phyloP scores from a whole-genome alignment of 1,140 invertebrate species.

The Meloidogyne exigua region DNA sequence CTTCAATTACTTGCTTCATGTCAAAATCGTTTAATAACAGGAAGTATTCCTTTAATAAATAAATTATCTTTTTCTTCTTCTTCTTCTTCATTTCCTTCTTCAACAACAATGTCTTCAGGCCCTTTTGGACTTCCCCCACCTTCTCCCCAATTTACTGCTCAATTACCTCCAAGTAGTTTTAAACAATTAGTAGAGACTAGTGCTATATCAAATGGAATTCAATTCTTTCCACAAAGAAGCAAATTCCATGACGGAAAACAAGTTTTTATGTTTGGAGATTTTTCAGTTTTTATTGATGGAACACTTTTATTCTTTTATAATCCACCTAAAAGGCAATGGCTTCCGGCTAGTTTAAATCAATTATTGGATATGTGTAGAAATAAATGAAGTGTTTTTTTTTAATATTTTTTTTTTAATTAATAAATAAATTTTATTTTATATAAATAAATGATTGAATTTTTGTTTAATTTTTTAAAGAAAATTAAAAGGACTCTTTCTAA shows the following conservation, averaged over 20 bases:
- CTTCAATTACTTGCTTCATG: constrained; percentile 9
- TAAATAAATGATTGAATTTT: background rate
- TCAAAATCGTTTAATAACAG: constrained; percentile 16
- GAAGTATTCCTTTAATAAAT: no score
- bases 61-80: no score
- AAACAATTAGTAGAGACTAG: constrained; percentile 26
- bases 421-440: background rate
- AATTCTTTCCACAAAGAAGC: constrained; percentile 27
- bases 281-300: constrained; percentile 29
- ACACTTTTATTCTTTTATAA: constrained; percentile 22
- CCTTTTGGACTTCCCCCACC: constrained; percentile 2
- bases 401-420: constrained; percentile 16
- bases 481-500: no score
- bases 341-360: constrained; percentile 26
- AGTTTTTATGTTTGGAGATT: constrained; percentile 27
- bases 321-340: constrained; percentile 24
- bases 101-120: background rate
- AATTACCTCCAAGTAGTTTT: constrained; percentile 18
- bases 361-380: constrained; percentile 21
- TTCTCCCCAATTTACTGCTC: background rate
- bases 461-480: no score
- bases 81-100: no score
- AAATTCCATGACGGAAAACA: constrained; percentile 29
- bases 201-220: constrained; percentile 18
- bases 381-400: constrained; percentile 7